These are phyloP conservation scores for Platanista minor DNA, from an alignment of 2,113 vertebrate genomes.

Conservation along the genomic window DNA sequence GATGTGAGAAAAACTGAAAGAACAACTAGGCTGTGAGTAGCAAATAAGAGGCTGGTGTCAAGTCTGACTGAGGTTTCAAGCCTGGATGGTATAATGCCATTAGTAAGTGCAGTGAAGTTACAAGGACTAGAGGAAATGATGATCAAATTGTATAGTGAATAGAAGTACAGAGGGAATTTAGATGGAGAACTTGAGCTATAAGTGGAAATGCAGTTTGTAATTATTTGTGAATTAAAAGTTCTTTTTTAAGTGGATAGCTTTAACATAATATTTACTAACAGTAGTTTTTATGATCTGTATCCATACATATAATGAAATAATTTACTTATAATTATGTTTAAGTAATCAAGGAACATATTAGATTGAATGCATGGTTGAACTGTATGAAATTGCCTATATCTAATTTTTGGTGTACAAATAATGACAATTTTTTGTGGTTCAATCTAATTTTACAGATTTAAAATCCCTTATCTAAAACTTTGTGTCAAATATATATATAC, in stretches of 20 bases:
- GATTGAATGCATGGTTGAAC: background rate
- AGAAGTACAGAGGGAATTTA: background rate
- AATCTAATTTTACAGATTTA: background rate
- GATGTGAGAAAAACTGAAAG: background rate
- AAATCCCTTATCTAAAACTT: background rate
- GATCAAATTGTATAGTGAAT: accelerated
- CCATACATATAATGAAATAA: background rate
- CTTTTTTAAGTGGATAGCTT: background rate
- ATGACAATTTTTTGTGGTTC: background rate
- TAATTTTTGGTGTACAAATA: background rate
- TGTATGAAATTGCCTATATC: background rate
- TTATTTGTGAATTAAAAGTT: background rate
- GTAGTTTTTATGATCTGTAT: background rate
- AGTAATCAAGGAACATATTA: background rate
- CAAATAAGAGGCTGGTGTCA: background rate
- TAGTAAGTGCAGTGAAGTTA: background rate
- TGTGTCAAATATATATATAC: background rate
- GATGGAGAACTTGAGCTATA: background rate
- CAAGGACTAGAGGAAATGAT: background rate
- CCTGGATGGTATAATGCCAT: background rate
- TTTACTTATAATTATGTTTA: background rate
- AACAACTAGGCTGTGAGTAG: background rate
- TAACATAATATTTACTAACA: background rate
- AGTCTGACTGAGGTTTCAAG: background rate
- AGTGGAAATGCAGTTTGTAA: background rate